Percentiles rank a stretch among this genome's conserved stretches.
Conservation (phyloP, 2,113 vertebrate species). For the Antechinus flavipes region DNA sequence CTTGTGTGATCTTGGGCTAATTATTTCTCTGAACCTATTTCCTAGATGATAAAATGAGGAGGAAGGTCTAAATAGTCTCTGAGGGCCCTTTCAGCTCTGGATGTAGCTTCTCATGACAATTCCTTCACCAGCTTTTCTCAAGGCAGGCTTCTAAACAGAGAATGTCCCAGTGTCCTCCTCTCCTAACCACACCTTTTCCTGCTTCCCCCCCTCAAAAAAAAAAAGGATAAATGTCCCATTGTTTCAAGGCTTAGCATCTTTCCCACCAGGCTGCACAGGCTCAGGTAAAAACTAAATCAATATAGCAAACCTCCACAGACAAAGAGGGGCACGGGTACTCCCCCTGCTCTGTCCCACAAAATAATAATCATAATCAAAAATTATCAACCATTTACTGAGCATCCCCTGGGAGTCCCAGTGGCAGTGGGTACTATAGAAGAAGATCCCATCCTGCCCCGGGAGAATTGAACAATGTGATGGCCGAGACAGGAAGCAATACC, state of each 20-base stretch:
- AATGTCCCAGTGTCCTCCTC: not conserved
- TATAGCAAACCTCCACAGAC: not conserved
- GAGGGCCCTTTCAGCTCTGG: not conserved
- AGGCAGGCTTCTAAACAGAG: not conserved
- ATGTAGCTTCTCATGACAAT: not conserved
- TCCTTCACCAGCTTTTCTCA: not conserved
- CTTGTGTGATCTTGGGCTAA: not conserved
- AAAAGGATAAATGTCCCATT: not conserved
- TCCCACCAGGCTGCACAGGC: not conserved
- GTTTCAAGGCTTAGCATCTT: not conserved
- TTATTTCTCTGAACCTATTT: not conserved
- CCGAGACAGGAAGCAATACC: not conserved
- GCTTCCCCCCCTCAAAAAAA: not conserved
- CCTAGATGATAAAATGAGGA: not conserved
- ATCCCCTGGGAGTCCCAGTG: not conserved
- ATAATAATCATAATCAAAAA: not conserved
- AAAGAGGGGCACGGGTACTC: not conserved
- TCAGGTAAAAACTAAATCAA: not conserved
- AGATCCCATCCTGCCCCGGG: not conserved
- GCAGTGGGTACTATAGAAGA: not conserved
- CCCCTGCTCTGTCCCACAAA: not conserved
- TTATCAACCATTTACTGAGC: not conserved
- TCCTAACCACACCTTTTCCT: not conserved
- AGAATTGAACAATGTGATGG: not conserved
- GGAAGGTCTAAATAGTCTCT: not conserved